Evolutionary conservation across 2,113 vertebrate species (phyloP).

Genomic region (Triplophysa siluroides): DNA sequence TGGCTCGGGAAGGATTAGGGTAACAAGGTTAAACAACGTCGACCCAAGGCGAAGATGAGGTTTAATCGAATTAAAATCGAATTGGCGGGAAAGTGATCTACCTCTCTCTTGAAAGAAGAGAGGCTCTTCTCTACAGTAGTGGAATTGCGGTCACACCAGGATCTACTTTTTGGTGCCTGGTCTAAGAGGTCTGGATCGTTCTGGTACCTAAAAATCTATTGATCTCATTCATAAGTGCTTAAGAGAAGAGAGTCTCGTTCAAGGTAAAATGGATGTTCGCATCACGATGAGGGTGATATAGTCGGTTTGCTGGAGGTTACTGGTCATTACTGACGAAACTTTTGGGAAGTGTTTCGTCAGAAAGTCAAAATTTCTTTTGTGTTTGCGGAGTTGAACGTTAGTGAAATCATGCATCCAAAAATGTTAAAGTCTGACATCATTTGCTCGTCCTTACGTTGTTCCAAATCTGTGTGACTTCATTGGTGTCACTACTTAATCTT

Average conservation of each 20-base stretch:
- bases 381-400: background rate
- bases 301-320: slow-evolving; percentile 5
- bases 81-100: slow-evolving; percentile 73
- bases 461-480: background rate
- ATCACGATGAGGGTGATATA: background rate
- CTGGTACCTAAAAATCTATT: slow-evolving; percentile 67
- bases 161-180: slow-evolving; percentile 68
- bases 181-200: slow-evolving; percentile 58
- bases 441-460: background rate
- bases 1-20: slow-evolving; percentile 64
- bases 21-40: slow-evolving; percentile 74
- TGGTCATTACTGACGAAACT: slow-evolving; percentile 12
- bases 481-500: no score
- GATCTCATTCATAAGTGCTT: slow-evolving; percentile 54
- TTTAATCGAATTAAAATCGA: slow-evolving; percentile 76
- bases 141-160: slow-evolving; percentile 67
- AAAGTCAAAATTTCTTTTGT: background rate
- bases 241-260: slow-evolving; percentile 27
- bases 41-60: slow-evolving; percentile 71
- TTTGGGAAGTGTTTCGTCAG: background rate
- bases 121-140: slow-evolving; percentile 61
- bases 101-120: slow-evolving; percentile 74
- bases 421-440: background rate
- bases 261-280: slow-evolving; percentile 9
- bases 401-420: background rate